Conservation (phyloP, 1,140 invertebrate genomes). For the Patella vulgata region DNA sequence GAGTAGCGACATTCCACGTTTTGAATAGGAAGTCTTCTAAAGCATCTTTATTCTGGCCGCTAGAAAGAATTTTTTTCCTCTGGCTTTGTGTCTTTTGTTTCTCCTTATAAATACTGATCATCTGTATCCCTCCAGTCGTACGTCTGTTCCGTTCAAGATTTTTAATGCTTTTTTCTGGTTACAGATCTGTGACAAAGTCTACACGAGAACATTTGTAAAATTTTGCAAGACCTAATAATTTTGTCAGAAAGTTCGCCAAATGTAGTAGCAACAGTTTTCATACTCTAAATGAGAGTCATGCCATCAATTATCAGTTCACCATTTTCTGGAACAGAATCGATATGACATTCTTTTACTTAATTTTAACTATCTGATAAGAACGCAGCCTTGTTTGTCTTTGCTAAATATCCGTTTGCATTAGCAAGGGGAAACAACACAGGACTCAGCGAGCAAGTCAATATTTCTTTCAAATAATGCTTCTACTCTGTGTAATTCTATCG, state of each 20-base stretch:
- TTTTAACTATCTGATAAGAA: neutral
- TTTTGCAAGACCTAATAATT: neutral
- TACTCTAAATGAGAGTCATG: slow-evolving; percentile 3
- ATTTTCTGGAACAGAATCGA: too few species aligned
- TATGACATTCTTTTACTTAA: too few species aligned
- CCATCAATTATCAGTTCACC: slow-evolving; percentile 7
- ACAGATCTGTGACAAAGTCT: slow-evolving; percentile 15
- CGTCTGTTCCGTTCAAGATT: too few species aligned
- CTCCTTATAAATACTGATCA: too few species aligned
- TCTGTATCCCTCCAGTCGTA: too few species aligned
- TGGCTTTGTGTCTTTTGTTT: too few species aligned
- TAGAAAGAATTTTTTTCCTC: too few species aligned
- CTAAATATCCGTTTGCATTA: slow-evolving; percentile 2
- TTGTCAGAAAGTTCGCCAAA: neutral
- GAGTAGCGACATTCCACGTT: neutral
- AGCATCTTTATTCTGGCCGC: slow-evolving; percentile 11
- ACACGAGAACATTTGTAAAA: neutral
- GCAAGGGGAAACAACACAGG: slow-evolving; percentile 1
- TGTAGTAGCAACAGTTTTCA: neutral
- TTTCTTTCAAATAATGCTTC: neutral
- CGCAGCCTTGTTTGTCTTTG: slow-evolving; percentile 3
- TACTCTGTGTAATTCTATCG: neutral
- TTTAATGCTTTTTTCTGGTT: too few species aligned
- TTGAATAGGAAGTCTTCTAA: slow-evolving; percentile 1
- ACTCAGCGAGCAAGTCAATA: slow-evolving; percentile 3